These are phyloP conservation scores for Autographa gamma DNA, from an alignment of 2,888 invertebrate species.

Conservation along the genomic window DNA sequence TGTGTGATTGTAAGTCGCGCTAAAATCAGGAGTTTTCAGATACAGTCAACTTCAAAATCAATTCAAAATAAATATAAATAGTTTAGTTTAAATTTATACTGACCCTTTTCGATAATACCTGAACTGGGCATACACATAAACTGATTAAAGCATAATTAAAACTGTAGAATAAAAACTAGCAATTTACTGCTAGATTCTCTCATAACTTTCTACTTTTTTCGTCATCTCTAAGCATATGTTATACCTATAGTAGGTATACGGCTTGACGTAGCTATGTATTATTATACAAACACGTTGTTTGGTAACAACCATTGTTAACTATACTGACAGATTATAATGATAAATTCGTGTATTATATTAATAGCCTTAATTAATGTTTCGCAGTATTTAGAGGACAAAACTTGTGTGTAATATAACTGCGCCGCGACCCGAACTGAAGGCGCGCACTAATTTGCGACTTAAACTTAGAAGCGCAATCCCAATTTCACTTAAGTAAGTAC, in stretches of 20 bases:
- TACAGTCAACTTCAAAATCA: no score
- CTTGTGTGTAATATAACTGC: constrained; percentile 35
- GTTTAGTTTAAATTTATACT: no score
- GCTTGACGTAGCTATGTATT: neutral
- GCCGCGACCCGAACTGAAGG: constrained; percentile 34
- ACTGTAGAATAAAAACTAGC: no score
- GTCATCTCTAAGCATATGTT: no score
- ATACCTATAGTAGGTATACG: neutral
- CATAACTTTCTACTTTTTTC: no score
- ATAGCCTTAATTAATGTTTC: constrained; percentile 47
- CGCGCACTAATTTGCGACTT: constrained; percentile 50
- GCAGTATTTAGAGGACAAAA: constrained; percentile 37
- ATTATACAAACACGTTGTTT: neutral
- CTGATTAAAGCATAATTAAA: no score
- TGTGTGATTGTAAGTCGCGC: no score
- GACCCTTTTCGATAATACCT: no score
- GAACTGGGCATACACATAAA: no score
- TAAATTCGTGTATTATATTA: constrained; percentile 37
- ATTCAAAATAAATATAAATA: no score
- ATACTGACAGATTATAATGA: constrained; percentile 27
- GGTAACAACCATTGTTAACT: constrained; percentile 10
- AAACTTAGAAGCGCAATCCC: constrained; percentile 59
- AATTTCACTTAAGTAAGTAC: constrained; percentile 71
- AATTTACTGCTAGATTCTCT: no score
- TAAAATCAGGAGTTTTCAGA: no score